Evolutionary conservation across 1,140 invertebrate genomes (phyloP), one percentile per base, ranked within the genome.

Genomic region (Pachypeltis micranthus): DNA sequence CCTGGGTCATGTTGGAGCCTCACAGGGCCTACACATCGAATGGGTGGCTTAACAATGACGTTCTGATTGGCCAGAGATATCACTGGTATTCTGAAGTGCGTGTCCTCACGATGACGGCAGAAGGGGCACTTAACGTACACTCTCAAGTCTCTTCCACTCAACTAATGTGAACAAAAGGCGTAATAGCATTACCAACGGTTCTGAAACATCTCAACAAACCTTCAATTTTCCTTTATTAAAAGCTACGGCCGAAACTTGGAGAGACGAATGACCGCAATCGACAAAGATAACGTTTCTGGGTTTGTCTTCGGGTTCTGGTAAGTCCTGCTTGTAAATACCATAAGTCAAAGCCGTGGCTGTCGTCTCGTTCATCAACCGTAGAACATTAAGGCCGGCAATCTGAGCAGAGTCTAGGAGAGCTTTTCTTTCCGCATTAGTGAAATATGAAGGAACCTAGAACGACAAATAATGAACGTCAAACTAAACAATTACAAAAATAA

Each of bases 251-350:
- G 83, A 85, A 54, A 90, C 90, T 84, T 93, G 86, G 62, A 91
- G 78, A 63, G 88, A 84, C 25, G 88, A 83, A 68, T 94, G 86
- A 10, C 93, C 93, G 74, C 90, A 91, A 75, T 97, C 93, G 44
- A 97, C 87, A 76, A 97, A 96, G 1, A 93, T 83, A 27, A 96
- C 88, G 76, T 93, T 90, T 63, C 88, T 80, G 0, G 93, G 86
- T 66, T 91, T 87, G 65, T 93, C 88, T 69, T 93, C 91, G 1
- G 83, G 77, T 51, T 81, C 80, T 25, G 94, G 95, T 61, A 97
- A 77, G 76, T 97, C 94, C 72, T 95, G 88, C 74, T 96, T 96
- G 72, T 98, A 98, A 73, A 98, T 96, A 64, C 95, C 96, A 77
- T 99, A 98, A 25, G 88, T 85, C 24, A 99, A 77, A 25, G 93